Conservation (phyloP, 2,113 vertebrate genomes). For the Lanius ludovicianus region DNA sequence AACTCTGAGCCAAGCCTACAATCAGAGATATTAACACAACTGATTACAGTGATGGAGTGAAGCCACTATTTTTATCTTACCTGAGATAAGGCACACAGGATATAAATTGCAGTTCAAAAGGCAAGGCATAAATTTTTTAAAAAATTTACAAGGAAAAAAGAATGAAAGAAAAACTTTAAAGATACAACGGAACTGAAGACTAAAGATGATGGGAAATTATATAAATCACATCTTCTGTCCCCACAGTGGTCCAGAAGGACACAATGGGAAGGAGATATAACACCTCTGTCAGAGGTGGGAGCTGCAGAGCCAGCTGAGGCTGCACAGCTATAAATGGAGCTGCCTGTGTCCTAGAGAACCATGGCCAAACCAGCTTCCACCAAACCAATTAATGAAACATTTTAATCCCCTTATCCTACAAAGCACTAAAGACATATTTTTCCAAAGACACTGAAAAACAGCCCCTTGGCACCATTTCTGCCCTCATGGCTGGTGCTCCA, state of each 20-base stretch:
- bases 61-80: conserved; percentile 47
- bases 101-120: not conserved
- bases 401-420: not conserved
- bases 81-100: conserved; percentile 25
- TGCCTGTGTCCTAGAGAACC: not conserved
- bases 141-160: not conserved
- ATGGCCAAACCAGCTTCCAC: not conserved
- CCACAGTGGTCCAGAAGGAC: not conserved
- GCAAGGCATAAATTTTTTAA: not conserved
- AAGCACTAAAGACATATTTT: not conserved
- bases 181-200: not conserved
- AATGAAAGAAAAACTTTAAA: not conserved
- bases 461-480: not conserved
- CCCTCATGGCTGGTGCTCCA: accelerated
- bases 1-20: conserved; percentile 21
- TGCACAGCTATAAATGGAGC: not conserved
- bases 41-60: conserved; percentile 25
- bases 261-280: not conserved
- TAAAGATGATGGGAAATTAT: not conserved
- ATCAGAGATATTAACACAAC: conserved; percentile 39
- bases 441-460: not conserved
- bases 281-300: not conserved
- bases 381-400: not conserved
- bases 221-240: not conserved
- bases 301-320: not conserved